Conservation (phyloP, 37 sponge, comb jelly and placozoan species). For the Petrosia ficiformis region DNA sequence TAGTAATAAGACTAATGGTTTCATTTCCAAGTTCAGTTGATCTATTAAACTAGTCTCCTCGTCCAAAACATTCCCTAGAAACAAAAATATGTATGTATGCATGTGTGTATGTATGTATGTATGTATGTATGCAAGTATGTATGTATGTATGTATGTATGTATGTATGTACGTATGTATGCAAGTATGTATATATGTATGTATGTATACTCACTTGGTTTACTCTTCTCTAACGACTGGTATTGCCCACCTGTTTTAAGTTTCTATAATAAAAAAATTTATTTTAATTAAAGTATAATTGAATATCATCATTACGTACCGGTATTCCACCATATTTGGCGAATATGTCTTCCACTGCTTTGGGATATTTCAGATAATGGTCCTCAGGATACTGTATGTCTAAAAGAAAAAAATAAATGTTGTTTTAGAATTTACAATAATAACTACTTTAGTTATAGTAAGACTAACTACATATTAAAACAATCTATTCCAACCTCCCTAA, state of each 20-base stretch:
- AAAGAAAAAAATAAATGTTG: too few species aligned
- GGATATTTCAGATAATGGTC: conserved; percentile 27
- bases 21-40: conserved; percentile 47
- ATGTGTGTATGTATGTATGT: too few species aligned
- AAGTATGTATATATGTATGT: too few species aligned
- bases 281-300: not conserved
- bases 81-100: not conserved
- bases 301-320: conserved; percentile 17
- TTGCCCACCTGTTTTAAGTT: not conserved
- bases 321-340: conserved; percentile 49
- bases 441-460: not conserved
- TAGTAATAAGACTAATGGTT: conserved; percentile 61
- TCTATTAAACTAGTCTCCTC: conserved; percentile 20
- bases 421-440: not conserved
- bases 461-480: not conserved
- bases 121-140: too few species aligned
- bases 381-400: conserved; percentile 14
- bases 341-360: conserved; percentile 18
- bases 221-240: not conserved
- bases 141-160: too few species aligned
- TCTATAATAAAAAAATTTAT: conserved; percentile 9
- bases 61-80: conserved; percentile 29
- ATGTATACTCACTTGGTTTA: not conserved
- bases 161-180: too few species aligned
- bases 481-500: too few species aligned